phyloP scores from a whole-genome alignment of 2,797 vertebrate species.

The Hirundo rustica region DNA sequence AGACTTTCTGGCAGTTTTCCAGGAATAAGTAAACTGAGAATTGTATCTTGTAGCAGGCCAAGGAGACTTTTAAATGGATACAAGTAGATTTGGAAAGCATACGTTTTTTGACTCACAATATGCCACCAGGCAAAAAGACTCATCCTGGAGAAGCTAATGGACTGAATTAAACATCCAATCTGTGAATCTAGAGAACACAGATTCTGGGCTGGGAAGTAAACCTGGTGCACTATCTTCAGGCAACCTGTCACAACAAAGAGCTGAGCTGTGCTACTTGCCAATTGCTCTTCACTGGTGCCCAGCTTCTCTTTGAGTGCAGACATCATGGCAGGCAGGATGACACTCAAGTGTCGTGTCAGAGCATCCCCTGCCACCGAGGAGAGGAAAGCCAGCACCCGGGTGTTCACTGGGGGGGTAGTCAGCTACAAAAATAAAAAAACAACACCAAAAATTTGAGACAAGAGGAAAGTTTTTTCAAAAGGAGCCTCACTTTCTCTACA shows the following conservation, averaged over 20 bases:
- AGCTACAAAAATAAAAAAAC: slow-evolving; percentile 75
- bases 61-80: slow-evolving; percentile 44
- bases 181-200: slow-evolving; percentile 9
- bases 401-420: slow-evolving; percentile 91
- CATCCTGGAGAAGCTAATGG: slow-evolving; percentile 34
- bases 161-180: slow-evolving; percentile 41
- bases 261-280: slow-evolving; percentile 74
- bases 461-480: not conserved
- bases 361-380: slow-evolving; percentile 95
- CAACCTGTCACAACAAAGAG: slow-evolving; percentile 34
- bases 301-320: slow-evolving; percentile 91
- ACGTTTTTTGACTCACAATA: slow-evolving; percentile 35
- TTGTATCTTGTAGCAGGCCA: slow-evolving; percentile 26
- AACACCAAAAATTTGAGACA: not conserved
- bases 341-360: slow-evolving; percentile 92
- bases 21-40: slow-evolving; percentile 36
- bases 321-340: slow-evolving; percentile 95
- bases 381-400: slow-evolving; percentile 94
- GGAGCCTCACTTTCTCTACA: not conserved
- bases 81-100: slow-evolving; percentile 48
- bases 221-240: not conserved
- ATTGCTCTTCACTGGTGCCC: slow-evolving; percentile 86
- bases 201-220: slow-evolving; percentile 18
- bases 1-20: slow-evolving; percentile 25
- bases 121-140: slow-evolving; percentile 45